Percentiles rank a stretch among this genome's conserved stretches.
These are phyloP conservation scores for Abrostola triplasia DNA, from an alignment of 2,888 invertebrate genomes.

Conservation along the genomic window DNA sequence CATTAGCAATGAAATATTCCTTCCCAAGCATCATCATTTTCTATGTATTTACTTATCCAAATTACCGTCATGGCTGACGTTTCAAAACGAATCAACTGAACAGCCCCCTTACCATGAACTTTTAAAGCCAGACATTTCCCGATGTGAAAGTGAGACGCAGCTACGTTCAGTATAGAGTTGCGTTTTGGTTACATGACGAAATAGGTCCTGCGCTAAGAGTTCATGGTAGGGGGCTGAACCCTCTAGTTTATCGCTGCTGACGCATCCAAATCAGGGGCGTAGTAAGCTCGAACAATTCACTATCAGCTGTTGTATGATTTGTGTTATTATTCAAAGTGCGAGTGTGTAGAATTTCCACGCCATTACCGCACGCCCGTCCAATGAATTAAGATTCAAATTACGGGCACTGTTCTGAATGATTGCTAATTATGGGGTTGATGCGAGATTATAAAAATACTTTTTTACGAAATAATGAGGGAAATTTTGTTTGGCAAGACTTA, in stretches of 20 bases:
- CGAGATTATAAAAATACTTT: too few relatives aligned
- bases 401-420: constrained; percentile 8
- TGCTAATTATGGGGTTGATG: too few relatives aligned
- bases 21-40: neutral
- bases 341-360: constrained; percentile 53
- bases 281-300: constrained; percentile 32
- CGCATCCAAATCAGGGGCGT: constrained; percentile 16
- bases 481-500: too few relatives aligned
- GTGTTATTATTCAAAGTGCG: constrained; percentile 52
- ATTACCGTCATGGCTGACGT: neutral
- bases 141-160: too few relatives aligned
- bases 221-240: neutral
- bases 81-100: neutral
- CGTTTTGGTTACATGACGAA: too few relatives aligned
- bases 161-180: too few relatives aligned
- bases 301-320: constrained; percentile 57
- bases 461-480: too few relatives aligned
- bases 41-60: neutral
- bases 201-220: neutral
- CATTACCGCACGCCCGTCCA: constrained; percentile 40
- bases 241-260: constrained; percentile 19
- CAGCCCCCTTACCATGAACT: too few relatives aligned
- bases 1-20: too few relatives aligned
- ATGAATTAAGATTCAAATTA: constrained; percentile 29
- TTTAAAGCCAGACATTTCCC: too few relatives aligned